Evolutionary conservation across 1,140 invertebrate genomes (phyloP), one percentile per base, ranked within the genome.

Genomic region (Temnothorax longispinosus): DNA sequence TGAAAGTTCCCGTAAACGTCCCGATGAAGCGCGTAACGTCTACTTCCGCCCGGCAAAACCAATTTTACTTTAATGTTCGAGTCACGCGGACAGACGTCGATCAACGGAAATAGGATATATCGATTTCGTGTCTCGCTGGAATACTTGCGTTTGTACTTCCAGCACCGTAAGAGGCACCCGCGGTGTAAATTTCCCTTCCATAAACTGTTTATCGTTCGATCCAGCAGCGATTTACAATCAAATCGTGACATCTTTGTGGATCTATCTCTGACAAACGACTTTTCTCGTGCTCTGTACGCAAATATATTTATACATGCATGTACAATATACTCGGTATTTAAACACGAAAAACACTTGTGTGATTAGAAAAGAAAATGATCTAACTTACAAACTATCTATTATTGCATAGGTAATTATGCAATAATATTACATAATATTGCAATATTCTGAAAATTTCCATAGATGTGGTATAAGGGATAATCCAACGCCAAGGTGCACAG

Each of bases 11-110:
- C 27, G 38, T 52, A 35, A 47, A 58, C 18, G 41, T 78, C 32
- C 74, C 74, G 47, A 38, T 85, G 35, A 78, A 65, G 74, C 62
- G 72, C 44, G 44, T 77, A 85, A 75, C 72, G 60, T 47, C 21
- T 27, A 41, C 82, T 64, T 85, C 38, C 58, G 38, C 44, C 18
- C 60, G 11, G 27, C 41, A 4, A 84, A 84, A 74, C 38, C 41
- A 74, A 60, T 75, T 75, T 38, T 75, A 47, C 80, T 84, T 84
- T 84, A 69, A 84, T 38, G 80, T 60, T 62, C 8, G n/a, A 60
- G 13, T 74, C 80, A 27, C 54, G 32, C 62, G 32, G 62, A 80
- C 77, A 52, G 62, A 47, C 47, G 80, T 56, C 78, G 50, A 81
- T 81, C 78, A 56, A 81, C 64, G 47, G 35, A 81, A 81, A 81